Evolutionary conservation across 92 coral and sea anemone species (phyloP).

Genomic region (Siderastrea radians): DNA sequence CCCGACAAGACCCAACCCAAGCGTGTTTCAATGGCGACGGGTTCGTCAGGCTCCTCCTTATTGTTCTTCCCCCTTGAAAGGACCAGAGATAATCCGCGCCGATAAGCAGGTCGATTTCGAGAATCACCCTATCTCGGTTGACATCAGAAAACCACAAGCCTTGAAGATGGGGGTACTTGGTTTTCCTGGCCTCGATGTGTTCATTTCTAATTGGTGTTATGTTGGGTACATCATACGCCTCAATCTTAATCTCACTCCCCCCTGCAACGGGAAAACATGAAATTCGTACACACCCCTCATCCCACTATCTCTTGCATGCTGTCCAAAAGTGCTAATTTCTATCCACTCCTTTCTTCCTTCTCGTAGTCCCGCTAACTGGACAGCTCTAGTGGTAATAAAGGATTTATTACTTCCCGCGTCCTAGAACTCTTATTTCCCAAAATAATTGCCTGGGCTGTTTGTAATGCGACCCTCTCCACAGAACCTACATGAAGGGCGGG

Average conservation of each 20-base stretch:
- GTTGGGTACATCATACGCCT: conserved; percentile 40
- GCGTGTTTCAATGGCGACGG: no score
- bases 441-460: neutral
- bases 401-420: neutral
- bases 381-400: neutral
- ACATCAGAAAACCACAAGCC: conserved; percentile 48
- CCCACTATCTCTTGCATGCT: conserved; percentile 24
- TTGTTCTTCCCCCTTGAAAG: neutral
- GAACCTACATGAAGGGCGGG: neutral
- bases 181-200: conserved; percentile 40
- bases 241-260: conserved; percentile 32
- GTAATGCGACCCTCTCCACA: neutral
- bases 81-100: conserved; percentile 21
- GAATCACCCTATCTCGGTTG: conserved; percentile 3
- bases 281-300: conserved; percentile 7
- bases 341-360: neutral
- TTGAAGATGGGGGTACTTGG: conserved; percentile 32
- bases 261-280: conserved; percentile 3
- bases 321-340: neutral
- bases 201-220: conserved; percentile 38
- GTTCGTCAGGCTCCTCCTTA: no score
- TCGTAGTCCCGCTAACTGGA: neutral
- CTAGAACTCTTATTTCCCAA: neutral
- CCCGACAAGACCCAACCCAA: conserved; percentile 71
- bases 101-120: conserved; percentile 1